Conservation (phyloP, 2,113 vertebrate genomes). For the Syngnathus typhle region DNA sequence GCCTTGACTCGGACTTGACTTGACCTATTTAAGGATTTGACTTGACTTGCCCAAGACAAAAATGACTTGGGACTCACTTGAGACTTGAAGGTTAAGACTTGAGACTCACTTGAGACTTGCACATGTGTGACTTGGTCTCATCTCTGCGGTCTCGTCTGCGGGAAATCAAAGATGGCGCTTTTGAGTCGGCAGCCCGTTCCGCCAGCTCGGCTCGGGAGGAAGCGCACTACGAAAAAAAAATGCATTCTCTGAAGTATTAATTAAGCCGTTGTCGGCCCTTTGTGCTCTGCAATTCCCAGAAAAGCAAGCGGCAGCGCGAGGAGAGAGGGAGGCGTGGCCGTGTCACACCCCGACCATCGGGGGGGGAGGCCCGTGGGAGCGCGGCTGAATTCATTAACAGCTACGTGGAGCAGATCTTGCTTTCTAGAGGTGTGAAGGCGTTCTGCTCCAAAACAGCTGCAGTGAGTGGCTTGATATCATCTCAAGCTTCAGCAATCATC, state of each 20-base stretch:
- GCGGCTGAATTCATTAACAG: constrained; percentile 68
- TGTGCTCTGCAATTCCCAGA: constrained; percentile 25
- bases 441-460: constrained; percentile 53
- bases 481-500: too few relatives aligned
- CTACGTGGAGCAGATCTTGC: constrained; percentile 20
- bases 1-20: too few relatives aligned
- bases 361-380: constrained; percentile 35
- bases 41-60: too few relatives aligned
- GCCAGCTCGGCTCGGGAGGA: too few relatives aligned
- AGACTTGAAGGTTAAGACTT: too few relatives aligned
- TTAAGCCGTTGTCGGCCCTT: constrained; percentile 38
- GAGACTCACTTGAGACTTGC: too few relatives aligned
- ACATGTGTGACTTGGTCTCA: too few relatives aligned
- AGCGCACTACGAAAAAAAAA: constrained; percentile 23
- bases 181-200: too few relatives aligned
- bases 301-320: background rate
- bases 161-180: too few relatives aligned
- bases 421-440: constrained; percentile 58
- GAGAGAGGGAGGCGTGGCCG: background rate
- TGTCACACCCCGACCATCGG: constrained; percentile 6
- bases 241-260: constrained; percentile 56
- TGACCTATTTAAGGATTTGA: too few relatives aligned
- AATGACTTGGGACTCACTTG: too few relatives aligned
- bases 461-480: background rate
- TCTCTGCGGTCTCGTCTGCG: too few relatives aligned